Conservation (phyloP, 2,113 vertebrate genomes). For the Myiagra hebetior region DNA sequence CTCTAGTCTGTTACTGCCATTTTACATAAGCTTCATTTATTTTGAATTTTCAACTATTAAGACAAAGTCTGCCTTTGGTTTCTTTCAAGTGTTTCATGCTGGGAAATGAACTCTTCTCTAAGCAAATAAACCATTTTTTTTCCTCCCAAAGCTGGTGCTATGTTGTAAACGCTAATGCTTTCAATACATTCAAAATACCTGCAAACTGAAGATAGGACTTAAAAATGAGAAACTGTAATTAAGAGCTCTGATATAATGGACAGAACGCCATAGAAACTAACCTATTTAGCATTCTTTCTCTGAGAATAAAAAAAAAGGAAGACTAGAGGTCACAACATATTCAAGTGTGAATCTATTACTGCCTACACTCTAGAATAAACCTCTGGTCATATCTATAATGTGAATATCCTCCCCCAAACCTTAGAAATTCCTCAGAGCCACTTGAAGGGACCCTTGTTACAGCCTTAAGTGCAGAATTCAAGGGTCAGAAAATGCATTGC, state of each 20-base stretch:
- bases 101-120: constrained; percentile 59
- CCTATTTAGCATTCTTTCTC: background rate
- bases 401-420: background rate
- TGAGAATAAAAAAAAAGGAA: background rate
- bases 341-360: background rate
- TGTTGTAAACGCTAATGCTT: constrained; percentile 40
- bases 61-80: constrained; percentile 40
- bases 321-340: background rate
- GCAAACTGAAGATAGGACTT: background rate
- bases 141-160: constrained; percentile 19
- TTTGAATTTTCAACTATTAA: constrained; percentile 54
- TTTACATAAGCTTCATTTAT: constrained; percentile 72
- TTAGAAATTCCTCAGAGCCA: background rate
- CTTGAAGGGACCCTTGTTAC: background rate
- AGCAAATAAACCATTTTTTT: constrained; percentile 66
- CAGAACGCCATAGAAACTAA: background rate
- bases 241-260: constrained; percentile 26
- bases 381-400: background rate
- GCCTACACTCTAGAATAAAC: background rate
- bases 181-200: constrained; percentile 39
- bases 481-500: background rate
- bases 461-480: background rate
- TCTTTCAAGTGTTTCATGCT: constrained; percentile 59
- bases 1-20: constrained; percentile 52
- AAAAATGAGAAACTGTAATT: constrained; percentile 37